Evolutionary conservation across 2,888 invertebrate genomes (phyloP).

Genomic region (Deilephila elpenor): DNA sequence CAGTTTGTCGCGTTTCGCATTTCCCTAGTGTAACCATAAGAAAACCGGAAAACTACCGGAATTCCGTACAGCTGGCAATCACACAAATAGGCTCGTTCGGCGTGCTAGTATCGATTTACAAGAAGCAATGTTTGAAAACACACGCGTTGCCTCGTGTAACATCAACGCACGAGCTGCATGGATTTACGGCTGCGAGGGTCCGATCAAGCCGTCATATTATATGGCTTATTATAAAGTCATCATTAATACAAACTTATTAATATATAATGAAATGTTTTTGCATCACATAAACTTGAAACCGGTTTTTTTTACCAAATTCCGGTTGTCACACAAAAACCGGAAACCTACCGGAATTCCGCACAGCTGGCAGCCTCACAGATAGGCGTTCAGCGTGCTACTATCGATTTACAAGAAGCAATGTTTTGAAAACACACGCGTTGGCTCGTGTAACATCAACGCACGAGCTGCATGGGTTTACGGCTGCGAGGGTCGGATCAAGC

Average conservation of each 20-base stretch:
- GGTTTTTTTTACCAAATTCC: no score
- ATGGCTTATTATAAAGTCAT: no score
- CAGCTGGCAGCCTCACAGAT: background rate
- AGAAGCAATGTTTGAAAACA: constrained; percentile 23
- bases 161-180: constrained; percentile 5
- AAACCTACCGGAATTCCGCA: background rate
- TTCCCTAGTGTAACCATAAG: no score
- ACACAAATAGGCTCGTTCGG: background rate
- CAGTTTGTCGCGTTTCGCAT: no score
- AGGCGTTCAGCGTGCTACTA: constrained; percentile 1
- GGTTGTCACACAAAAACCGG: background rate
- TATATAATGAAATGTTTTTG: no score
- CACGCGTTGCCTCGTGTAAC: constrained; percentile 16
- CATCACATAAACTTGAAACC: no score
- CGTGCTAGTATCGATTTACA: constrained; percentile 19
- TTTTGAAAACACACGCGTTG: constrained; percentile 24
- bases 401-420: constrained; percentile 20
- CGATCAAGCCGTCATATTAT: background rate
- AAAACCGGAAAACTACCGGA: background rate
- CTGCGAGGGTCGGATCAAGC: background rate
- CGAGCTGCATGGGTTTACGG: background rate
- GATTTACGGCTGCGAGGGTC: background rate
- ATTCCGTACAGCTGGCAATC: background rate
- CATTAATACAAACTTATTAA: no score
- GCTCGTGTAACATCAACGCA: constrained; percentile 9